phyloP scores from a whole-genome alignment of 2,797 vertebrate genomes.

The Coccyzus lansbergi region DNA sequence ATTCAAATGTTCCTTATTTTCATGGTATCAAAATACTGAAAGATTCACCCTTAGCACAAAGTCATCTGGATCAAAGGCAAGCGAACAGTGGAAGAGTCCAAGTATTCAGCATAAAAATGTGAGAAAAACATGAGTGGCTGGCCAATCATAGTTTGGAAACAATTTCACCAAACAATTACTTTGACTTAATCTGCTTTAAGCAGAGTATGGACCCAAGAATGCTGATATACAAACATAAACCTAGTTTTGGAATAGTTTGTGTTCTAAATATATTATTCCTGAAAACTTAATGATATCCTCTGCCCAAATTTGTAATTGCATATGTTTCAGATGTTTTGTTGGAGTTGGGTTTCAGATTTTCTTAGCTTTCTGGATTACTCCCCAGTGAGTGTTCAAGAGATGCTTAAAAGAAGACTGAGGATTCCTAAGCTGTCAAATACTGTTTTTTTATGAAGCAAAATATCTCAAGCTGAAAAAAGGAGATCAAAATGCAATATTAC shows the following conservation, averaged over 20 bases:
- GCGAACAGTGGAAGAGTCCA: background rate
- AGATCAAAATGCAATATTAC: background rate
- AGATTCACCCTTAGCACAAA: background rate
- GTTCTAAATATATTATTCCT: background rate
- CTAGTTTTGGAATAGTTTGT: background rate
- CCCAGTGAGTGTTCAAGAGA: background rate
- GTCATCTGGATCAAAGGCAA: background rate
- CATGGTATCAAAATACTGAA: background rate
- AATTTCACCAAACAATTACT: background rate
- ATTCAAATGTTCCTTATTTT: background rate
- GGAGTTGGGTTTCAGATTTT: background rate
- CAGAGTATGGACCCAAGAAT: background rate
- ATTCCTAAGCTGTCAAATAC: background rate
- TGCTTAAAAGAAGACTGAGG: background rate
- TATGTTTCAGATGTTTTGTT: background rate
- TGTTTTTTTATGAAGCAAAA: slow-evolving; percentile 5
- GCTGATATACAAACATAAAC: background rate
- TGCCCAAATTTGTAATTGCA: background rate
- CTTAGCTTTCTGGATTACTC: background rate
- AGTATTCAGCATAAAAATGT: background rate
- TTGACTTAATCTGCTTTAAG: background rate
- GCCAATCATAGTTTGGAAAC: background rate
- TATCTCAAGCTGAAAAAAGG: background rate
- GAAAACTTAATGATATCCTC: background rate
- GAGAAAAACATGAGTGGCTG: background rate